A percentile compares a stretch with the other conserved stretches of the same genome.
phyloP scores from a whole-genome alignment of 2,113 vertebrate species.

The Onychorhynchus coronatus region DNA sequence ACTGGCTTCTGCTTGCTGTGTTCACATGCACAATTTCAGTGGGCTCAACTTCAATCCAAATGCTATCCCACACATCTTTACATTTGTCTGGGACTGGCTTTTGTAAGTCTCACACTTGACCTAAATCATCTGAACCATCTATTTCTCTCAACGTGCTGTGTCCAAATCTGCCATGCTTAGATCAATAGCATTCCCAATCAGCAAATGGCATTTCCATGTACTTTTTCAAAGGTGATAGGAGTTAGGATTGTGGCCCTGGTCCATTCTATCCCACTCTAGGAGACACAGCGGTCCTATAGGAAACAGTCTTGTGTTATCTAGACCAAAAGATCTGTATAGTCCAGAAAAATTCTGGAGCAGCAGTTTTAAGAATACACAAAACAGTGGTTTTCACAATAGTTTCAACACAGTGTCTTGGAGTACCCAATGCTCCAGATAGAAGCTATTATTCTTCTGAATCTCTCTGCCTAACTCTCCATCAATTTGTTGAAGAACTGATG shows the following conservation, averaged over 20 bases:
- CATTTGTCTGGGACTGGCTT: neutral
- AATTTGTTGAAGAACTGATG: neutral
- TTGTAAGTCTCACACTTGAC: neutral
- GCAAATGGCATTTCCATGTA: neutral
- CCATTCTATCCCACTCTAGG: neutral
- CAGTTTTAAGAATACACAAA: neutral
- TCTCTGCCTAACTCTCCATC: neutral
- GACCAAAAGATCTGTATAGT: neutral
- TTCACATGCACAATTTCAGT: neutral
- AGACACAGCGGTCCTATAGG: neutral
- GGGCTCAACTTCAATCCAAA: neutral
- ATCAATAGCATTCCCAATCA: neutral
- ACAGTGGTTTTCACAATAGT: neutral
- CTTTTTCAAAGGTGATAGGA: neutral
- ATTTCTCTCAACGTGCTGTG: neutral
- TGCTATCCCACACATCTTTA: neutral
- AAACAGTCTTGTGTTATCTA: neutral
- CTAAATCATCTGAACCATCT: neutral
- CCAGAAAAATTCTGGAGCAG: neutral
- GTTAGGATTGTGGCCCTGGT: neutral
- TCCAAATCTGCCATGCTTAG: neutral
- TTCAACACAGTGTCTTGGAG: fast-evolving
- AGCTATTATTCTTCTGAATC: neutral
- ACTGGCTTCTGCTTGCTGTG: neutral
- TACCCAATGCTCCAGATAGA: neutral